These are phyloP conservation scores for Cheilosia variabilis DNA, from an alignment of 2,888 invertebrate species.

Conservation along the genomic window DNA sequence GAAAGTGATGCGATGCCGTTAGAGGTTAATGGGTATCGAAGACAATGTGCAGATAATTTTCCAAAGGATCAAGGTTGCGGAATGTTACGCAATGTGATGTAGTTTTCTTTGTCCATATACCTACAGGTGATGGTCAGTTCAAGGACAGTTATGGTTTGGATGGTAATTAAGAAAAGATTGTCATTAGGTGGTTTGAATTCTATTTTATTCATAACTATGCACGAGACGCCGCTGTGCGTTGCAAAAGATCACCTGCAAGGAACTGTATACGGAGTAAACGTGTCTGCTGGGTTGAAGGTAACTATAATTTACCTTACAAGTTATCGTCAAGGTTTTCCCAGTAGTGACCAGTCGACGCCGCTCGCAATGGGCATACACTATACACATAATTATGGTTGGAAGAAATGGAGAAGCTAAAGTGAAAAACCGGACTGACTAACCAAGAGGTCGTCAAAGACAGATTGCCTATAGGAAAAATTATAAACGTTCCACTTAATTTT, in stretches of 20 bases:
- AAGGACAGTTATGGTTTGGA: constrained; percentile 29
- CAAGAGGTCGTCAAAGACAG: too few species aligned
- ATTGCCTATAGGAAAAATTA: too few species aligned
- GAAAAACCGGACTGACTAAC: too few species aligned
- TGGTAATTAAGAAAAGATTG: constrained; percentile 45
- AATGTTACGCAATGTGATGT: constrained; percentile 54
- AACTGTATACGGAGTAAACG: constrained; percentile 17
- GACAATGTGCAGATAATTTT: constrained; percentile 39
- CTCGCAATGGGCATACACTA: too few species aligned
- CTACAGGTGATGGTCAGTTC: constrained; percentile 42
- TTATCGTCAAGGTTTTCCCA: background rate
- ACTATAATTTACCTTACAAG: background rate
- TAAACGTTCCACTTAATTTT: too few species aligned
- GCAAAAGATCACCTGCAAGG: constrained; percentile 30
- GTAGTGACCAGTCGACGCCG: too few species aligned
- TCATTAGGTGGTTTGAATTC: constrained; percentile 18
- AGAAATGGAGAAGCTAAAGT: too few species aligned
- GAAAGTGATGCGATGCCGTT: constrained; percentile 47
- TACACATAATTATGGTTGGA: too few species aligned
- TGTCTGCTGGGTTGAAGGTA: background rate
- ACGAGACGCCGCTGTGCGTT: constrained; percentile 18
- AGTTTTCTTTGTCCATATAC: constrained; percentile 25
- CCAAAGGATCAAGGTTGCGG: constrained; percentile 41
- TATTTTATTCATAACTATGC: constrained; percentile 18
- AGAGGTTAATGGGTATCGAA: constrained; percentile 62